phyloP scores from a whole-genome alignment of 2,797 vertebrate species.

The Sebastes steindachneri region DNA sequence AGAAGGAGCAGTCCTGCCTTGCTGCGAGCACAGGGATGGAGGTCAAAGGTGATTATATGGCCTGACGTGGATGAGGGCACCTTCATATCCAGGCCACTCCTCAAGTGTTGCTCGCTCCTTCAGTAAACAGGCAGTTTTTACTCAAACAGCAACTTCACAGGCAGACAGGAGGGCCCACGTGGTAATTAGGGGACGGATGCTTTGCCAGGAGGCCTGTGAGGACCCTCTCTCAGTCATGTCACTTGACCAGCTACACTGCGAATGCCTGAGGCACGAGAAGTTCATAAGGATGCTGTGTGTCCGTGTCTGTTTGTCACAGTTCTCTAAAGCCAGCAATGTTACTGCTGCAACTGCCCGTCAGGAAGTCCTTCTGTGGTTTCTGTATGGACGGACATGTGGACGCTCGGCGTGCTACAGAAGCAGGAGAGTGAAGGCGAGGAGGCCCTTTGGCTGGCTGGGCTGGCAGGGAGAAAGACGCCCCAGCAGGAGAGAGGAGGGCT shows the following conservation, averaged over 20 bases:
- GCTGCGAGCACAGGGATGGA: slow-evolving; percentile 55
- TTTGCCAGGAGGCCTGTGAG: slow-evolving; percentile 51
- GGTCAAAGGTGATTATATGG: slow-evolving; percentile 50
- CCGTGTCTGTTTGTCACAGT: slow-evolving; percentile 59
- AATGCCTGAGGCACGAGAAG: slow-evolving; percentile 69
- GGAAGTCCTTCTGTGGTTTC: slow-evolving; percentile 67
- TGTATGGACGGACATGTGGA: slow-evolving; percentile 64
- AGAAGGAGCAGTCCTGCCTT: slow-evolving; percentile 61
- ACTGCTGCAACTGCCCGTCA: slow-evolving; percentile 44
- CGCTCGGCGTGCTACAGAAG: slow-evolving; percentile 73
- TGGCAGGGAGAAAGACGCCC: slow-evolving; percentile 74
- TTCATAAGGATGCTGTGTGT: slow-evolving; percentile 64
- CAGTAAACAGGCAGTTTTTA: slow-evolving; percentile 72
- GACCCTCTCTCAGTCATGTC: slow-evolving; percentile 66
- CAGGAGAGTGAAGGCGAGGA: slow-evolving; percentile 72
- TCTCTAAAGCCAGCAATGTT: slow-evolving; percentile 40
- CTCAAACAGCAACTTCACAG: slow-evolving; percentile 67
- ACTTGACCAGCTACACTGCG: slow-evolving; percentile 66
- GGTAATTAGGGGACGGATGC: slow-evolving; percentile 53
- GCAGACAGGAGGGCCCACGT: slow-evolving; percentile 54
- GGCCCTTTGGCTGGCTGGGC: slow-evolving; percentile 76
- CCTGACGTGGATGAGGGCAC: slow-evolving; percentile 45
- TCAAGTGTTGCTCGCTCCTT: slow-evolving; percentile 53
- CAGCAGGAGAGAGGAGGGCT: slow-evolving; percentile 60
- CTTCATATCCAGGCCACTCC: slow-evolving; percentile 49